phyloP scores from a whole-genome alignment of 1,140 invertebrate species.

The Musca domestica region DNA sequence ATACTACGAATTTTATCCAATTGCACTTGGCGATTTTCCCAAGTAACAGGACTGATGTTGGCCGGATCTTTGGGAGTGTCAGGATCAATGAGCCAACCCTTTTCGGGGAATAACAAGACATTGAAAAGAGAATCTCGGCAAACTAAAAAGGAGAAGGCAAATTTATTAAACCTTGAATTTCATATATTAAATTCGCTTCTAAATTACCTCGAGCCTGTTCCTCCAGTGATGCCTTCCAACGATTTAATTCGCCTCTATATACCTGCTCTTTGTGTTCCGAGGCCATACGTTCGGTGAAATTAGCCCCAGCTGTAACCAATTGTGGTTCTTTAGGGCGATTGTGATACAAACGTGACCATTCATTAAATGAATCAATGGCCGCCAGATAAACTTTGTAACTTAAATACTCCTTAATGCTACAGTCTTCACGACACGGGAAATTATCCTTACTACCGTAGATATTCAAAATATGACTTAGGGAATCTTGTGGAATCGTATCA shows the following conservation, averaged over 20 bases:
- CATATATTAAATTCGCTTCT: too few species aligned
- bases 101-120: constrained; percentile 83
- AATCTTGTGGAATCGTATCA: constrained; percentile 66
- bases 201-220: constrained; percentile 63
- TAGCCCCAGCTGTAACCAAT: constrained; percentile 57
- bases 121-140: constrained; percentile 82
- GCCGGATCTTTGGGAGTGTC: constrained; percentile 45
- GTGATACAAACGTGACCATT: constrained; percentile 84
- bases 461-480: constrained; percentile 61
- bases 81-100: constrained; percentile 83
- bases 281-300: constrained; percentile 85
- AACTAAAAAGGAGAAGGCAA: constrained; percentile 55
- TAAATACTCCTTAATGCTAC: constrained; percentile 70
- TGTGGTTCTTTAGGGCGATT: constrained; percentile 69
- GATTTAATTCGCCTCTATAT: constrained; percentile 71
- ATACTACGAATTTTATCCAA: constrained; percentile 72
- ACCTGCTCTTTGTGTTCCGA: constrained; percentile 78
- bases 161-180: not conserved
- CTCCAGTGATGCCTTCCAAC: constrained; percentile 71
- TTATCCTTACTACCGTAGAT: constrained; percentile 60
- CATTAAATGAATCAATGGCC: constrained; percentile 81
- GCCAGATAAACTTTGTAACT: constrained; percentile 78
- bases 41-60: constrained; percentile 34
- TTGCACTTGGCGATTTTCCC: constrained; percentile 58
- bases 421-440: constrained; percentile 57